A percentile compares a stretch with the other conserved stretches of the same genome.
Evolutionary conservation across 2,797 vertebrate species (phyloP).

Genomic region (Gorsachius magnificus): DNA sequence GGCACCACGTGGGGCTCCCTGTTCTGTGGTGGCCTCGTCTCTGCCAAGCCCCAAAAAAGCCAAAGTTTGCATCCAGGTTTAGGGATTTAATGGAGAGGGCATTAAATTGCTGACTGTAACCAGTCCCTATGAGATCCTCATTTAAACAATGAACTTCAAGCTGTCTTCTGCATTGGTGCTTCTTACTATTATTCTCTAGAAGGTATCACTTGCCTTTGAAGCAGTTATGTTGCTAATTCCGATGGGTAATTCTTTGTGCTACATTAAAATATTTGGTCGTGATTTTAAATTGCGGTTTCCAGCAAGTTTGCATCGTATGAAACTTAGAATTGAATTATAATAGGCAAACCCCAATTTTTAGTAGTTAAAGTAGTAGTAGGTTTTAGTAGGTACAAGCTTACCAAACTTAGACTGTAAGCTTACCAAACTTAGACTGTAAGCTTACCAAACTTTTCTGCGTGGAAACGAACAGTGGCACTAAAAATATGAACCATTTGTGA

Average conservation of each 20-base stretch:
- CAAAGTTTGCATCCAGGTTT: not conserved
- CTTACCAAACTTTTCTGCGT: not conserved
- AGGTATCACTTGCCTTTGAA: not conserved
- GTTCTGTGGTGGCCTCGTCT: not conserved
- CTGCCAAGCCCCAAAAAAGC: not conserved
- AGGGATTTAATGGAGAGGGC: not conserved
- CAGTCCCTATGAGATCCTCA: rapidly evolving
- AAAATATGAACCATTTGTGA: not conserved
- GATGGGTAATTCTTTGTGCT: not conserved
- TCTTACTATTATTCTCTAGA: no score
- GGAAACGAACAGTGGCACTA: not conserved
- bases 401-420: no score
- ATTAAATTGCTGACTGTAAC: not conserved
- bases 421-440: not conserved
- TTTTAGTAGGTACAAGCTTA: no score
- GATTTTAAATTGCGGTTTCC: not conserved
- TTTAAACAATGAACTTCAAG: no score
- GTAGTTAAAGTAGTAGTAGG: no score
- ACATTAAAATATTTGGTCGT: not conserved
- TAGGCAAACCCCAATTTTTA: not conserved
- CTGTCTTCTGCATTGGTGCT: no score
- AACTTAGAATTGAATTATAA: not conserved
- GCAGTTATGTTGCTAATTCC: not conserved
- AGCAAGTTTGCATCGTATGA: not conserved
- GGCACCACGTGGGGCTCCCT: not conserved